Conservation (phyloP, 53 echinoderm and acorn worm genomes). For the Actinopyga echinites region DNA sequence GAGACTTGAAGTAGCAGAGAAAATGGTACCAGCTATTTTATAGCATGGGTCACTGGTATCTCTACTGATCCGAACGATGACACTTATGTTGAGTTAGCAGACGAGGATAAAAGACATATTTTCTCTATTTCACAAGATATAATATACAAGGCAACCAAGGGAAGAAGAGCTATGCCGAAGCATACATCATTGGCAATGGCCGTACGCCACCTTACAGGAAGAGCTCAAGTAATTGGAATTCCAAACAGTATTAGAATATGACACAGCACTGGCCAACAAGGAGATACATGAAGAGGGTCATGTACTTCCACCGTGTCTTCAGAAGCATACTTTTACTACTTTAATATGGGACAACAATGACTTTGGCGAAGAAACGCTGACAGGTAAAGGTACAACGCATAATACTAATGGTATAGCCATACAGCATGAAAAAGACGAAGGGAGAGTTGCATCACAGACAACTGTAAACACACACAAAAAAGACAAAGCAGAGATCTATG, state of each 20-base stretch:
- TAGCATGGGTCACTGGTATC: background rate
- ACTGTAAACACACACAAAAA: background rate
- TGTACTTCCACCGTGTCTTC: slow-evolving; percentile 32
- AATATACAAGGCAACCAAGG: slow-evolving; percentile 28
- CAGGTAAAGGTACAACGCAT: slow-evolving; percentile 1
- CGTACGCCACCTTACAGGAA: slow-evolving; percentile 5
- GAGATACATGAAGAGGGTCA: slow-evolving; percentile 7
- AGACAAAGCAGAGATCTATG: slow-evolving; percentile 1
- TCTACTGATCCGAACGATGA: background rate
- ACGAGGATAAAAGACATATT: background rate
- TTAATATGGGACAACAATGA: slow-evolving; percentile 20
- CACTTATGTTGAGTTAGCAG: background rate
- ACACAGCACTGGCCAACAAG: slow-evolving; percentile 1
- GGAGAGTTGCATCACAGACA: background rate
- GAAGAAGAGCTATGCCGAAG: slow-evolving; percentile 56
- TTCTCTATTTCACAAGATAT: slow-evolving; percentile 1
- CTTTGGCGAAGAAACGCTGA: slow-evolving; percentile 7
- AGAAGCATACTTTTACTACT: slow-evolving; percentile 13
- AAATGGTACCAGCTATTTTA: background rate
- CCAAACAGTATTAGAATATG: background rate
- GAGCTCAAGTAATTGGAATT: background rate
- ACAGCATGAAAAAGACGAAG: background rate
- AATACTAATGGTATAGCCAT: slow-evolving; percentile 17
- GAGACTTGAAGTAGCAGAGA: background rate
- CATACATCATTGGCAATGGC: slow-evolving; percentile 35